Percentiles rank a stretch among this genome's conserved stretches.
phyloP scores from a whole-genome alignment of 2,888 invertebrate genomes.

The Pterobdella sp. region DNA sequence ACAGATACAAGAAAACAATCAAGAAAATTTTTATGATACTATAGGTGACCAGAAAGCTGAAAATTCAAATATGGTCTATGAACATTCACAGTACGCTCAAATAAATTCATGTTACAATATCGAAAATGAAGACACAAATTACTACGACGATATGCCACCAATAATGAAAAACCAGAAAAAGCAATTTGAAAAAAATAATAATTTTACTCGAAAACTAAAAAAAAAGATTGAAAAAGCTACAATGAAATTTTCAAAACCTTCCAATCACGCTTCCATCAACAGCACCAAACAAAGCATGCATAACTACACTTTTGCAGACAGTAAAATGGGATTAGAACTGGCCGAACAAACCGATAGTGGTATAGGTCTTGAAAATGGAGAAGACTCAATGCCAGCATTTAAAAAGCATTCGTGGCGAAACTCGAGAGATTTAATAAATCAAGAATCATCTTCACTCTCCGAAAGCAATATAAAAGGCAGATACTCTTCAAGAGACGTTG shows the following conservation, averaged over 20 bases:
- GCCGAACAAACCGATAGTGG: constrained; percentile 24
- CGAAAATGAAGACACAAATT: neutral
- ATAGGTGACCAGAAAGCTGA: constrained; percentile 7
- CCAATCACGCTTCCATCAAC: neutral
- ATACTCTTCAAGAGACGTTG: neutral
- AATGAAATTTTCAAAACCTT: neutral
- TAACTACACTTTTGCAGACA: constrained; percentile 25
- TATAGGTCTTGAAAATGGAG: constrained; percentile 15
- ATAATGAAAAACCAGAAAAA: neutral
- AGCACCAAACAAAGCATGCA: constrained; percentile 14
- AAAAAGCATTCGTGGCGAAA: constrained; percentile 19
- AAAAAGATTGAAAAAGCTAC: constrained; percentile 9
- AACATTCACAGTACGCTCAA: neutral
- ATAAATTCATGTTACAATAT: neutral
- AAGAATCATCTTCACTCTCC: neutral
- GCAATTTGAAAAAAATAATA: neutral
- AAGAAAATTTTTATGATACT: constrained; percentile 13
- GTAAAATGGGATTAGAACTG: constrained; percentile 20
- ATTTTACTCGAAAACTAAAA: neutral
- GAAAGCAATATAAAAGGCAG: neutral
- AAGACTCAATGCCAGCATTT: neutral
- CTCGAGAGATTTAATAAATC: neutral
- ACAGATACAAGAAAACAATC: neutral
- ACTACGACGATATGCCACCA: neutral
- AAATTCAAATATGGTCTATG: neutral